Evolutionary conservation across 2,113 vertebrate species (phyloP), one percentile per base, ranked within the genome.

Genomic region (Myrmophylax atrothorax): DNA sequence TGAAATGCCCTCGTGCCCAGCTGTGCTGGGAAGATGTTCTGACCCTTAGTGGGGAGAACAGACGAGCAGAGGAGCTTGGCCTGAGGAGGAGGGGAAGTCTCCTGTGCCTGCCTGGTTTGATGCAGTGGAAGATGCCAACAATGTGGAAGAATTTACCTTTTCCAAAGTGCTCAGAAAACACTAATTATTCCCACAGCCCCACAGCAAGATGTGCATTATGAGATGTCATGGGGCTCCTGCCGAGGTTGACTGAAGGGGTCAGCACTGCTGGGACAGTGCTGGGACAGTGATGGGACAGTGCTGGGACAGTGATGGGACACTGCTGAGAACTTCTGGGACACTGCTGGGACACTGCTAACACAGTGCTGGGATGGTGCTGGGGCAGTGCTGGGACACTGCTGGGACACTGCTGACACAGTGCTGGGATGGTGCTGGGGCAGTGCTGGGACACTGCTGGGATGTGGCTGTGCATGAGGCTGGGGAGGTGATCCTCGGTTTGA

Each of bases 1-100:
- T 96, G 73, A 92, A 96, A 89, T 94, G 95, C 92, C 90, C 96
- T 92, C 7, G 38, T 85, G 87, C 86, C 82, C 84, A 59, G 74
- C 42, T 3, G 1, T 14, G 53, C 16, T 85, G 91, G 93, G 93
- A 73, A 72, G 82, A 72, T 69, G 87, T 70, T 77, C 76, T 81
- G 94, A 94, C 97, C 96, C 89, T 82, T 44, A 8, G 10, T 55
- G 96, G 89, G 42, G 67, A 59, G 79, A 49, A 16, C 33, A 79
- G 69, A 53, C 4, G 15, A 72, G 74, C 42, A n/a, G 56, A 69
- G 44, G 20, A 73, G 44, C 46, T 66, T 23, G 4, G 64, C 68
- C 37, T 7, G 5, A 24, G 22, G 84, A 60, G 69, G 23, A 63
- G 49, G 7, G 0, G 9, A 28, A 11, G 9, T 5, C 24, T 91